Evolutionary conservation across 2,113 vertebrate species (phyloP).

Genomic region (Ictidomys tridecemlineatus): DNA sequence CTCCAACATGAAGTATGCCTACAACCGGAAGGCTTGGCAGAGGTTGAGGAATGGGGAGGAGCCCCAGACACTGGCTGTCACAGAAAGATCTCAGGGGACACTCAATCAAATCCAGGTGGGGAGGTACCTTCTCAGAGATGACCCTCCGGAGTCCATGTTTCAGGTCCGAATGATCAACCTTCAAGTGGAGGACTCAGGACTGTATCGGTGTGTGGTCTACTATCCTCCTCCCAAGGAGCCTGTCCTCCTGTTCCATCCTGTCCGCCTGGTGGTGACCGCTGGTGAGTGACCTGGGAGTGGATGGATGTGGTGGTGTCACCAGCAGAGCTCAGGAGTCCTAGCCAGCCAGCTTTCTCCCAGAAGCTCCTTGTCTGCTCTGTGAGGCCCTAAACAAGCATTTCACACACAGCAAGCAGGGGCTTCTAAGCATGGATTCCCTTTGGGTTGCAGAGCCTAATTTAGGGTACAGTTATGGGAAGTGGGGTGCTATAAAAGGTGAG

Average conservation of each 20-base stretch:
- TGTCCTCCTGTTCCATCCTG: rapidly evolving
- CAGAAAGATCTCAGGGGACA: rapidly evolving
- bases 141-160: rapidly evolving
- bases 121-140: neutral
- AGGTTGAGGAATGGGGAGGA: neutral
- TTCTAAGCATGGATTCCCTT: neutral
- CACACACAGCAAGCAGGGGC: neutral
- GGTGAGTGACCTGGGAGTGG: conserved; percentile 59
- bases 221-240: rapidly evolving
- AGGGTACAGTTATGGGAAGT: neutral
- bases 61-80: neutral
- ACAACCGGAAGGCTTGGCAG: conserved; percentile 30
- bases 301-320: neutral
- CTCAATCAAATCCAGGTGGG: neutral
- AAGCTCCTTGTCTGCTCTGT: neutral
- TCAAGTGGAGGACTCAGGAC: conserved; percentile 35
- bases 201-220: conserved; percentile 76
- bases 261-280: neutral
- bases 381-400: neutral
- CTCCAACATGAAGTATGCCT: rapidly evolving
- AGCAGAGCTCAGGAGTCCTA: neutral
- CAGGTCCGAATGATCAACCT: conserved; percentile 54
- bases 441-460: neutral
- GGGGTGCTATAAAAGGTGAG: neutral
- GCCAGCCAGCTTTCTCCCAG: neutral